Conservation (phyloP, 2,797 vertebrate species). For the Sebastes trivittatus region DNA sequence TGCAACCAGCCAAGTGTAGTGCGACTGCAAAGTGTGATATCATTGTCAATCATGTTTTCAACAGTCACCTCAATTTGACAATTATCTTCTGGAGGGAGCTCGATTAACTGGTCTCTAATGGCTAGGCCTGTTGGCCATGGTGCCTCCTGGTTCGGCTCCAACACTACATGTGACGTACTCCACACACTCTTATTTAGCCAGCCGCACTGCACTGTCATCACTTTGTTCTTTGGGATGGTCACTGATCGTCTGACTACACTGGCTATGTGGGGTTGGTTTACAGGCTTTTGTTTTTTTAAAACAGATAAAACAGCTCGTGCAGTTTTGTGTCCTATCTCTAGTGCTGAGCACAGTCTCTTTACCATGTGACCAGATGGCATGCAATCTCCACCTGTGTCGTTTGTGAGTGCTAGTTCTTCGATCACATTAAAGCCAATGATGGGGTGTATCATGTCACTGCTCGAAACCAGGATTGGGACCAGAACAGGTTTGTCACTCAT, state of each 20-base stretch:
- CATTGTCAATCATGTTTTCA: constrained; percentile 1
- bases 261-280: background rate
- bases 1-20: constrained; percentile 9
- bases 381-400: background rate
- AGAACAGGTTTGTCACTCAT: background rate
- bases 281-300: background rate
- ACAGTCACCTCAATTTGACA: background rate
- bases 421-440: constrained; percentile 5
- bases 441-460: background rate
- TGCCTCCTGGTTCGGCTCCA: background rate
- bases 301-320: constrained; percentile 13
- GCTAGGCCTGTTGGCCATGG: no score
- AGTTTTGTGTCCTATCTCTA: background rate
- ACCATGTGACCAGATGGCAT: background rate
- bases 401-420: background rate
- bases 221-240: background rate
- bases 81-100: background rate
- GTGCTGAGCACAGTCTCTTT: background rate
- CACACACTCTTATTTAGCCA: background rate
- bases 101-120: background rate
- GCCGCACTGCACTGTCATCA: background rate
- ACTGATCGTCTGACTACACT: background rate
- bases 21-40: background rate
- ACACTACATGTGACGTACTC: background rate
- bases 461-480: background rate